These are phyloP conservation scores for Andricus curvator DNA, from an alignment of 2,888 invertebrate species.

Conservation along the genomic window DNA sequence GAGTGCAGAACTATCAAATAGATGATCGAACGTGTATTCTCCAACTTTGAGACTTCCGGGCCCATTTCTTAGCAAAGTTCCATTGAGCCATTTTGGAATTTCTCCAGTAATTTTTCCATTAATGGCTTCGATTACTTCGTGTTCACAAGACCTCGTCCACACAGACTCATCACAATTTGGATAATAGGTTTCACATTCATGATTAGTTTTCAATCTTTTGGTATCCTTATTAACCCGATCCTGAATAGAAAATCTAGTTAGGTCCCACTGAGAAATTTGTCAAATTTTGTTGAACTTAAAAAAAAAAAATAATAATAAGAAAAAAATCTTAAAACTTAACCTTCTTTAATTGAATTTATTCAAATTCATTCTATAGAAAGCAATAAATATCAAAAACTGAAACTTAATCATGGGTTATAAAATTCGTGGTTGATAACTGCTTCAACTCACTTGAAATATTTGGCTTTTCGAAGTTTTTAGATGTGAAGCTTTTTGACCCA, in stretches of 20 bases:
- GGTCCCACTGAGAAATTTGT: not conserved
- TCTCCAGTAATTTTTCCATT: slow-evolving; percentile 83
- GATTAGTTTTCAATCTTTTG: slow-evolving; percentile 21
- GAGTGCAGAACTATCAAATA: slow-evolving; percentile 94
- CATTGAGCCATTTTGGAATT: slow-evolving; percentile 89
- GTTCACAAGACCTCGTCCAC: slow-evolving; percentile 90
- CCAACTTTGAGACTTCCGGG: slow-evolving; percentile 92
- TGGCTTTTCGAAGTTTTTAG: too few species aligned
- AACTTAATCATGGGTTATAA: too few species aligned
- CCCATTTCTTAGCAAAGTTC: slow-evolving; percentile 90
- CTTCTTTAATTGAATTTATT: too few species aligned
- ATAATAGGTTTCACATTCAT: slow-evolving; percentile 71
- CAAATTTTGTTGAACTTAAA: not conserved
- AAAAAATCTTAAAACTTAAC: too few species aligned
- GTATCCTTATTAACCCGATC: not conserved
- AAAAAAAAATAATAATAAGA: too few species aligned
- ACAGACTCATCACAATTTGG: slow-evolving; percentile 86
- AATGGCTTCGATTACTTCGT: slow-evolving; percentile 87
- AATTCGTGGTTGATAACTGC: too few species aligned
- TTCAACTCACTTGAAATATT: too few species aligned
- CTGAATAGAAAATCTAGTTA: not conserved
- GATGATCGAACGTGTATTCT: slow-evolving; percentile 87
- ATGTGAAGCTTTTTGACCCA: slow-evolving; percentile 52
- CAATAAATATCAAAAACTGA: too few species aligned
- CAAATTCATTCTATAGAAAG: too few species aligned